Evolutionary conservation across 2,797 vertebrate genomes (phyloP), one percentile per base, ranked within the genome.

Genomic region (Aeoliscus strigatus): DNA sequence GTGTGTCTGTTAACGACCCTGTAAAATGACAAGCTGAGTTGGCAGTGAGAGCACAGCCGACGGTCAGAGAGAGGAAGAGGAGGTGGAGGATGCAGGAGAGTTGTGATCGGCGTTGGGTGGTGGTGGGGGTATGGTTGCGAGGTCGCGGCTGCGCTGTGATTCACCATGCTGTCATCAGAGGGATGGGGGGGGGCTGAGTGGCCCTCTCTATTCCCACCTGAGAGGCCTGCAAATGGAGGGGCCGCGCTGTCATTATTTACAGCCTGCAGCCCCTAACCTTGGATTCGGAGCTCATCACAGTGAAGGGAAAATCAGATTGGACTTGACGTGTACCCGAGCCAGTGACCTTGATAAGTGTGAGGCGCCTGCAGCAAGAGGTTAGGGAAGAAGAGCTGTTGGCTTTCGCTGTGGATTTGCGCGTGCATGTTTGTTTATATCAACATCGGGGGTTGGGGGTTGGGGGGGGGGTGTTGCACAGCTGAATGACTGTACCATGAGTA

Each of bases 281-380:
- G 85, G 77, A 75, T 73, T 77, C 38, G 60, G 75, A 71, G 77
- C 77, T 86, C 80, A 82, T 84, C 54, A 66, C 37, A 14, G 67
- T 56, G 40, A 40, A 64, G 76, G 73, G 65, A 80, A 66, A 83
- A 81, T 83, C 81, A 72, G 75, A 84, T 84, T 77, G 80, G 77
- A 84, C 74, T 73, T 81, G 84, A 86, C 79, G 70, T 82, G 81
- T 75, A 66, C 78, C 75, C 68, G 56, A 82, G 77, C 70, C 66
- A 51, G 62, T 78, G 83, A 87, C 85, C 85, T 87, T 86, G 85
- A 85, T 82, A 78, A 81, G 82, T 80, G 79, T 65, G 66, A 81
- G 76, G 68, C 43, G 81, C 80, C 85, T 64, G 70, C 72, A 82
- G 81, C 77, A 73, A 79, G 66, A 77, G 71, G 78, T 68, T 72